phyloP scores from a whole-genome alignment of 2,113 vertebrate genomes.

The Bos taurus region DNA sequence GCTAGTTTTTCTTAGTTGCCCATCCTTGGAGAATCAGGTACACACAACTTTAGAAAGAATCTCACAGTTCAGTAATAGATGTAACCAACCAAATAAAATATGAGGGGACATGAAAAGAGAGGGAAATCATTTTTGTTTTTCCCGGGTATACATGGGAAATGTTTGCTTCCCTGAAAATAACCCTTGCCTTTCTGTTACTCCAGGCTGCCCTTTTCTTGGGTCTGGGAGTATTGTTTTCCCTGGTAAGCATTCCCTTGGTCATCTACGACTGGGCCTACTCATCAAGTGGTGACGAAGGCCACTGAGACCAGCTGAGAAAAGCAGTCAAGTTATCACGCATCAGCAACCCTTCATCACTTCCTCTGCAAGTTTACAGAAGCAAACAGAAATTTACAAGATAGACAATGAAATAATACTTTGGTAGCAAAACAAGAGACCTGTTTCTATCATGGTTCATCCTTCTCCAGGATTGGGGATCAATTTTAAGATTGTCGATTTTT shows the following conservation, averaged over 20 bases:
- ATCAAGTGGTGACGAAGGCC: conserved; percentile 35
- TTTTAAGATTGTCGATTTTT: conserved; percentile 41
- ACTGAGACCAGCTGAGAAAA: conserved; percentile 64
- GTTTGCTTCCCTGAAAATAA: conserved; percentile 47
- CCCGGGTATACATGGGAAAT: background rate
- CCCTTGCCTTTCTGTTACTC: conserved; percentile 53
- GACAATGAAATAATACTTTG: conserved; percentile 49
- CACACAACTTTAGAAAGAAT: background rate
- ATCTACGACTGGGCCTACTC: conserved; percentile 85
- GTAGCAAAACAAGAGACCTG: conserved; percentile 53
- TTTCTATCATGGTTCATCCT: conserved; percentile 45
- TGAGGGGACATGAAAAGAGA: background rate
- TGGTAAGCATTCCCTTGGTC: conserved; percentile 86
- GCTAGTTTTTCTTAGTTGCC: background rate
- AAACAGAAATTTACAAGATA: conserved; percentile 69
- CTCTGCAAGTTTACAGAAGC: conserved; percentile 76
- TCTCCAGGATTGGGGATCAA: conserved; percentile 58
- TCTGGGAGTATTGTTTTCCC: conserved; percentile 82
- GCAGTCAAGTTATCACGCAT: conserved; percentile 63
- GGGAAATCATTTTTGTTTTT: background rate
- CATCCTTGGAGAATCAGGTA: background rate
- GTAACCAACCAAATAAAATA: background rate
- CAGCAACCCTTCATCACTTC: conserved; percentile 67
- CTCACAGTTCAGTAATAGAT: background rate
- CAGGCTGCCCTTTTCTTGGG: conserved; percentile 82